phyloP scores from a whole-genome alignment of 2,113 vertebrate species.

The Odocoileus hemionus region DNA sequence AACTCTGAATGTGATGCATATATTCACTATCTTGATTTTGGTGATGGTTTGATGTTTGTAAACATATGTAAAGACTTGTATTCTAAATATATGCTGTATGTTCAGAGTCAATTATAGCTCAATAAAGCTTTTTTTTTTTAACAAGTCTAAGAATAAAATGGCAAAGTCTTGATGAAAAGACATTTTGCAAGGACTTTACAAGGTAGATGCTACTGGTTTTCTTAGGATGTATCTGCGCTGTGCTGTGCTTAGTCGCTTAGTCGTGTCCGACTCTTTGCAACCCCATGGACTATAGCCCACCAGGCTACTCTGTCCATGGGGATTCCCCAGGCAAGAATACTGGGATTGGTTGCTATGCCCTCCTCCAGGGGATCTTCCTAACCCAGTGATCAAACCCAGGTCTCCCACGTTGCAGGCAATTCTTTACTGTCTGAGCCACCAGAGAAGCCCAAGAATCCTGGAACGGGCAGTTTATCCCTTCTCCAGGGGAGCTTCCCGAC shows the following conservation, averaged over 20 bases:
- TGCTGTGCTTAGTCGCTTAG: neutral
- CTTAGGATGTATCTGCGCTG: neutral
- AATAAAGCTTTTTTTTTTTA: neutral
- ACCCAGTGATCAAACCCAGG: neutral
- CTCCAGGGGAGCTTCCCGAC: neutral
- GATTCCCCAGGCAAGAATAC: neutral
- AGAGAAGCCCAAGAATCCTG: neutral
- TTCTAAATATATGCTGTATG: neutral
- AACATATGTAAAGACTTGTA: neutral
- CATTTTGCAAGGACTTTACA: conserved; percentile 22
- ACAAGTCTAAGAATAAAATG: neutral
- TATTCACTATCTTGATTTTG: neutral
- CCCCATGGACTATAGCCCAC: neutral
- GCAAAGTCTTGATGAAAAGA: neutral
- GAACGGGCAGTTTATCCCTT: neutral
- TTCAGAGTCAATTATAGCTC: neutral
- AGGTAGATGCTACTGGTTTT: neutral
- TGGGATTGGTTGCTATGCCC: neutral
- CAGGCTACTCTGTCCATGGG: neutral
- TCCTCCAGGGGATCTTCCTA: neutral
- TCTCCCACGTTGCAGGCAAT: neutral
- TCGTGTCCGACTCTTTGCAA: accelerated
- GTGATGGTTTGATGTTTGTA: neutral
- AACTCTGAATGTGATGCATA: neutral
- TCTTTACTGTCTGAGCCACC: neutral